Evolutionary conservation across 1,140 invertebrate species (phyloP), one percentile per base, ranked within the genome.

Genomic region (Sycobia sp.): DNA sequence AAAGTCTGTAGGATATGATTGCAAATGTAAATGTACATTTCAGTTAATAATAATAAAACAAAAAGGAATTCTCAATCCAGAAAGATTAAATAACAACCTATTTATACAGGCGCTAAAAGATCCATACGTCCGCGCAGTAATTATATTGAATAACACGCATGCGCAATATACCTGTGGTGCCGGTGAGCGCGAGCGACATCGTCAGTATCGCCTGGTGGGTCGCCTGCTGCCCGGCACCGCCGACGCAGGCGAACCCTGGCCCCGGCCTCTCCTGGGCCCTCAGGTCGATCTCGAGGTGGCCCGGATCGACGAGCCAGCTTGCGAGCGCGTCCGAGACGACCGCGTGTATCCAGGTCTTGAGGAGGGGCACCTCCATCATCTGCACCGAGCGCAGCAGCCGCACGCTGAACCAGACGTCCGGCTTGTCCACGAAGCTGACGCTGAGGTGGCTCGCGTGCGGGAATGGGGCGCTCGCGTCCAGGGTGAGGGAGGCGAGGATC

Each of bases 291-390:
- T 85, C 82, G 11, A 85, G 62, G 59, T 83, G 80, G 3, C 83
- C 82, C 3, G 85, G 84, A 69, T 86, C 84, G 25, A 86, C 84
- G 66, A 86, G 74, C 56, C 83, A 83, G 66, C 74, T 84, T n/a
- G 80, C 79, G n/a, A 86, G 66, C 20, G 82, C 83, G 57, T 86
- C 85, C 66, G 83, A 82, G 2, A 86, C 82, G 22, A 86, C 79
- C 13, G 80, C 80, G 64, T 86, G 82, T 47, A 86, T 82, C 85
- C 85, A 86, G 13, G 79, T 83, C 64, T 85, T 86, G n/a, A 86
- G 73, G 23, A 85, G 67, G 11, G 85, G 85, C 61, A 86, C 76
- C 55, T 86, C 84, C 84, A 85, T 86, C 73, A 86, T 77, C 54
- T 85, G 83, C 22, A 86, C 75, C 4, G 81, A 71, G 41, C 77